Conservation (phyloP, 2,113 vertebrate species). For the Nothocercus julius region DNA sequence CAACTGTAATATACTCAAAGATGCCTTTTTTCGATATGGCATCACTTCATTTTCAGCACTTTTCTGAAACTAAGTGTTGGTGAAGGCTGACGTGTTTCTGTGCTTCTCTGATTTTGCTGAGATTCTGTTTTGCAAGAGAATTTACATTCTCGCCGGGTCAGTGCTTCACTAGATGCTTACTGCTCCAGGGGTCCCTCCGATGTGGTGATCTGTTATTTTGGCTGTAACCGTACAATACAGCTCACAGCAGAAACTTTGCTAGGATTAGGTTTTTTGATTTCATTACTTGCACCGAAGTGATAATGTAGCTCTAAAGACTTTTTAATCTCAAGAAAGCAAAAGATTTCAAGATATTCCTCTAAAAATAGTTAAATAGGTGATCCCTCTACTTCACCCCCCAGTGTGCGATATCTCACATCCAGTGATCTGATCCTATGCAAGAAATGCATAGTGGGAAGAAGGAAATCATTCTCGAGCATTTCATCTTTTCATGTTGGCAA, state of each 20-base stretch:
- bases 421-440: not conserved
- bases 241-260: not conserved
- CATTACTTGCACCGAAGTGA: not conserved
- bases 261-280: constrained; percentile 5
- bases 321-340: constrained; percentile 21
- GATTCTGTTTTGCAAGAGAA: not conserved
- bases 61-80: constrained; percentile 26
- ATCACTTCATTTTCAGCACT: not conserved
- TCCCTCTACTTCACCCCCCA: no score
- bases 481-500: not conserved
- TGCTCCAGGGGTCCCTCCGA: accelerated
- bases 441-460: not conserved
- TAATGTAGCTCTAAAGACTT: constrained; percentile 24
- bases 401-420: not conserved
- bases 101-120: not conserved
- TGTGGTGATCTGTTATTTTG: not conserved
- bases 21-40: not conserved
- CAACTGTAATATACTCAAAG: not conserved
- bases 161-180: not conserved
- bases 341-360: constrained; percentile 28
- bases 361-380: constrained; percentile 25
- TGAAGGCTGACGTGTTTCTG: not conserved
- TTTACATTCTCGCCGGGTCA: not conserved
- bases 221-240: not conserved
- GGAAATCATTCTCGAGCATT: not conserved